Percentiles rank a stretch among this genome's conserved stretches.
These are phyloP conservation scores for Phalanger gymnotis DNA, from an alignment of 2,797 vertebrate species.

Conservation along the genomic window DNA sequence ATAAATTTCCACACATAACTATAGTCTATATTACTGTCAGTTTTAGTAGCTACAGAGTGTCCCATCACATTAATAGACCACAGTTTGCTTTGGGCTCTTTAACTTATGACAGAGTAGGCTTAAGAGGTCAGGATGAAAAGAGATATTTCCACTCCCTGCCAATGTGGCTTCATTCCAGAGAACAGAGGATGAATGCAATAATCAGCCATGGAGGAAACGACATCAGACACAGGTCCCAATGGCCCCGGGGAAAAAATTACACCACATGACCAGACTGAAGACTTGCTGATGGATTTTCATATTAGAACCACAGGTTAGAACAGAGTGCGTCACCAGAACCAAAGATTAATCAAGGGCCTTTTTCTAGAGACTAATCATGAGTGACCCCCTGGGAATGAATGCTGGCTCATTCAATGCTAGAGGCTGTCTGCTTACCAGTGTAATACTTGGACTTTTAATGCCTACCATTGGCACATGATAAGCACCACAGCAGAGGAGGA, in stretches of 20 bases:
- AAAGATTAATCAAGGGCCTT: not conserved
- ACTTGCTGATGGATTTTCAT: not conserved
- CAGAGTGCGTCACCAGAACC: not conserved
- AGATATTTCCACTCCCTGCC: not conserved
- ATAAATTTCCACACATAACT: not conserved
- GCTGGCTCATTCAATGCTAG: not conserved
- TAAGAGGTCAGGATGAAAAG: not conserved
- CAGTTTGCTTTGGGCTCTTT: not conserved
- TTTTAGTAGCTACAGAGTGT: not conserved
- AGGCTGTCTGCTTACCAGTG: not conserved
- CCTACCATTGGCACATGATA: not conserved
- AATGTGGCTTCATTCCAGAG: not conserved
- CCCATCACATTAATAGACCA: not conserved
- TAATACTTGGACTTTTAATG: not conserved
- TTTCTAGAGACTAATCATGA: not conserved
- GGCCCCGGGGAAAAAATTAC: not conserved
- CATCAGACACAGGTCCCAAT: not conserved
- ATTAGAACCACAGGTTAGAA: not conserved
- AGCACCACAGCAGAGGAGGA: not conserved
- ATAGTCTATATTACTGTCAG: not conserved
- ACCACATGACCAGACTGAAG: not conserved
- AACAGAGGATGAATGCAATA: not conserved
- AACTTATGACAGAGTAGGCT: not conserved
- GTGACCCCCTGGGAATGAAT: not conserved
- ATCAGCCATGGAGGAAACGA: not conserved